Evolutionary conservation across 1,140 invertebrate genomes (phyloP).

Genomic region (Pseudachorutes palmiensis): DNA sequence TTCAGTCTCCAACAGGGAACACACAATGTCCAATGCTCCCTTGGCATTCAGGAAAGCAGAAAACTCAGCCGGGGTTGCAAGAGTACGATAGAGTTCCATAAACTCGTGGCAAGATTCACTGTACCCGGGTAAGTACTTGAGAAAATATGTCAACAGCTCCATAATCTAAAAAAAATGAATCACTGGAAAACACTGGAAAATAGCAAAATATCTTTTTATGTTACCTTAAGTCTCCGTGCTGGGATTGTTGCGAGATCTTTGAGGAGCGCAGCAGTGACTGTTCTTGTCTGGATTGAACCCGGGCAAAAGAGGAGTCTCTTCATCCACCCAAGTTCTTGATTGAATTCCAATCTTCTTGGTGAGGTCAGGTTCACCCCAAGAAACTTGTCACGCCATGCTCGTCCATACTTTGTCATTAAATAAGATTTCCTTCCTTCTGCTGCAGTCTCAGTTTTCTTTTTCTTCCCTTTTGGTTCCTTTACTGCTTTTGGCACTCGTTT

Average conservation of each 20-base stretch:
- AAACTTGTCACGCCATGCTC: constrained; percentile 45
- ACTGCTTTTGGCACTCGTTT: constrained; percentile 47
- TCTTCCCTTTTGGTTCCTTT: constrained; percentile 29
- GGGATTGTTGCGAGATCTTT: constrained; percentile 38
- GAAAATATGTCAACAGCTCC: constrained; percentile 76
- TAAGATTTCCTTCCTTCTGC: constrained; percentile 43
- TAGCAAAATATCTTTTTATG: not conserved
- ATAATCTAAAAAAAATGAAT: constrained; percentile 52
- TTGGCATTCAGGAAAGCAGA: constrained; percentile 83
- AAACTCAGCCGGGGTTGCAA: constrained; percentile 78
- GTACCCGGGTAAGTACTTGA: constrained; percentile 70
- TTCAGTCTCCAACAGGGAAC: constrained; percentile 74
- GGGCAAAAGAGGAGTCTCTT: constrained; percentile 36
- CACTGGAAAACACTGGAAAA: not conserved
- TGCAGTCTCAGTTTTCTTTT: not conserved
- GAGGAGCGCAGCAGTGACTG: constrained; percentile 31
- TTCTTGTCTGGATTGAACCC: constrained; percentile 36
- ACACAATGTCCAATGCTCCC: constrained; percentile 74
- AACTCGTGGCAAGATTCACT: constrained; percentile 91
- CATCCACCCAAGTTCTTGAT: constrained; percentile 31
- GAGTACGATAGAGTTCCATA: constrained; percentile 69
- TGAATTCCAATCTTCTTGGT: constrained; percentile 21
- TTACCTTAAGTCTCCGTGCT: constrained; percentile 30
- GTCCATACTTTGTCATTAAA: constrained; percentile 68
- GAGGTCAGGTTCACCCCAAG: constrained; percentile 18